Base-by-base conservation (phyloP, 2,888 invertebrate genomes). In the Eristalinus sepulchralis region DNA sequence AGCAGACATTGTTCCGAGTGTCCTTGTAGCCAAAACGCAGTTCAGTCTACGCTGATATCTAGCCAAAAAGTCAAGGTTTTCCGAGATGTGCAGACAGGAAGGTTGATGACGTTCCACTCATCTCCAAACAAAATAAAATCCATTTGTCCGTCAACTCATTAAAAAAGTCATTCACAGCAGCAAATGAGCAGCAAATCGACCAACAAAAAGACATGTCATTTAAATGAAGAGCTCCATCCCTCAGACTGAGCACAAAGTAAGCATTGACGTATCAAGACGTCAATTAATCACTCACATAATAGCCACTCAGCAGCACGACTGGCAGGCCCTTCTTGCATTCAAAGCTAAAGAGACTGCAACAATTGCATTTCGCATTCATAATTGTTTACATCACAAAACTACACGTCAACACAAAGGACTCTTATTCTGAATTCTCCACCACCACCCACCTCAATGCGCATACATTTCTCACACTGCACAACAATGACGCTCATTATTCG, bases 401-500 rank as follows among this genome's bases (percentile, higher is more conserved):
- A 47, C 27, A 27, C 47, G 47, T 17, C 17, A 47, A 17, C 47
- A 47, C 47, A 47, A 47, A 55, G 34, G 13, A 34, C 33, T 55
- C 55, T 31, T 66, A 75, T 17, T 47, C 17, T 34, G 34, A 53
- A 55, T 27, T 31, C 33, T 17, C 31, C 36, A 39, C 39, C 36
- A 39, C 39, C 39, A 39, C 36, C 59, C 39, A 20, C 17, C 33
- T 76, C 33, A 36, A 57, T 60, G 60, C 20, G 63, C 63, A 36
- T 67, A 39, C 27, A 47, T 60, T 57, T 72, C 47, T 33, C 33
- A 27, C 62, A 78, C 34, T 10, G n/a, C 3, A 53, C 47, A 47
- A 73, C 78, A 68, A 39, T 78, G 62, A 34, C 11, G 13, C 71
- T 66, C 60, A 62, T 67, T 78, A 55, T 73, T 83, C 68, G 59